These are phyloP conservation scores for Arrhamphus sclerolepis DNA, from an alignment of 2,797 vertebrate species.

Conservation along the genomic window DNA sequence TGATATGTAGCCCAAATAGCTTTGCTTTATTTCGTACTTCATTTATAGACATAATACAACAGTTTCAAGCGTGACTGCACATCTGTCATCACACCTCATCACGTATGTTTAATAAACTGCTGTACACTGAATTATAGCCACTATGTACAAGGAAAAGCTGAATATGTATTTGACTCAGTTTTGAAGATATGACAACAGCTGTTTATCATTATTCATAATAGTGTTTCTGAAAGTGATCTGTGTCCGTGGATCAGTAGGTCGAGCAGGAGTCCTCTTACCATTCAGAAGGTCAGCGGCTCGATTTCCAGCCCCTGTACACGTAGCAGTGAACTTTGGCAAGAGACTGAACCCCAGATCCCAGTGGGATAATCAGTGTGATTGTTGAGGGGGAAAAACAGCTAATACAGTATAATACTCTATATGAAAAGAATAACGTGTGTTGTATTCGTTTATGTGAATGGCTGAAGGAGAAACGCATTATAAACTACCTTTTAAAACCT, in stretches of 20 bases:
- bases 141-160: conserved; percentile 16
- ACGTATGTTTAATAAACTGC: conserved; percentile 43
- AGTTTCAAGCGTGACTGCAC: conserved; percentile 33
- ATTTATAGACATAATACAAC: conserved; percentile 54
- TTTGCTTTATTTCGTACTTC: conserved; percentile 60
- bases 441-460: too few relatives aligned
- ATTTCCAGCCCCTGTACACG: too few relatives aligned
- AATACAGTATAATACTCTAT: too few relatives aligned
- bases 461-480: too few relatives aligned
- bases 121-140: conserved; percentile 21
- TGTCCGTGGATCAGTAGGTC: too few relatives aligned
- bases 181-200: conserved; percentile 17
- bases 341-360: too few relatives aligned
- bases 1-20: conserved; percentile 44
- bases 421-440: too few relatives aligned
- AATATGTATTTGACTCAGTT: conserved; percentile 29
- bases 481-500: background rate
- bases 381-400: too few relatives aligned
- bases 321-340: too few relatives aligned
- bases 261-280: too few relatives aligned
- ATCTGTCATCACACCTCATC: conserved; percentile 40
- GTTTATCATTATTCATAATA: conserved; percentile 21
- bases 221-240: conserved; percentile 14
- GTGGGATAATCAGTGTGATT: too few relatives aligned
- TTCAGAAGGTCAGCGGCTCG: too few relatives aligned